These are phyloP conservation scores for Pseudococcus viburni DNA, from an alignment of 2,888 invertebrate genomes.

Conservation along the genomic window DNA sequence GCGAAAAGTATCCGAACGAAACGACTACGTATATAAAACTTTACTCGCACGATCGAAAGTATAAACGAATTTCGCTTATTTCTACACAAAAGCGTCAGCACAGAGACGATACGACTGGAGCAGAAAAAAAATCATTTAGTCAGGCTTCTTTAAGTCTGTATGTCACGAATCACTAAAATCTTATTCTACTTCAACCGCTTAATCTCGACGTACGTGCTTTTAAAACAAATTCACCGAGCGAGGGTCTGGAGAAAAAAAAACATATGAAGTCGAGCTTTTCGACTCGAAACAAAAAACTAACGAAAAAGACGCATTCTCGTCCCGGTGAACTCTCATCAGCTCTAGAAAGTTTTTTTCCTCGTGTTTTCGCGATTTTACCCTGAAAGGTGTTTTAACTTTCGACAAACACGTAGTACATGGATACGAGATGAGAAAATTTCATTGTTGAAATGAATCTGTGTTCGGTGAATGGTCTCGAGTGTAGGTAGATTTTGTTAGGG, in stretches of 20 bases:
- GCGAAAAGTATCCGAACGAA: neutral
- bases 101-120: neutral
- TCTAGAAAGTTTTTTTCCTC: neutral
- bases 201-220: slow-evolving; percentile 54
- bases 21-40: neutral
- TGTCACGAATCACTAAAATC: slow-evolving; percentile 51
- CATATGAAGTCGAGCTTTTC: slow-evolving; percentile 40
- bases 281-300: neutral
- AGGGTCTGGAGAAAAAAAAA: slow-evolving; percentile 4
- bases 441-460: neutral
- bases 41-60: slow-evolving; percentile 3
- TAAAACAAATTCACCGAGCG: slow-evolving; percentile 28
- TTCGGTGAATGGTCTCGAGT: neutral
- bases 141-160: slow-evolving; percentile 15
- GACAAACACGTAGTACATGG: neutral
- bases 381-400: slow-evolving; percentile 10
- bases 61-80: neutral
- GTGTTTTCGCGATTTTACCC: neutral
- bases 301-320: slow-evolving; percentile 6
- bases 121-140: slow-evolving; percentile 47
- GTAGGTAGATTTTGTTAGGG: too few relatives aligned
- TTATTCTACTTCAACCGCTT: slow-evolving; percentile 52
- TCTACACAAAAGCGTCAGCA: neutral
- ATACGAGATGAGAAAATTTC: slow-evolving; percentile 32
- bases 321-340: neutral